These are phyloP conservation scores for Empis stercorea DNA, from an alignment of 2,888 invertebrate species.

Conservation along the genomic window DNA sequence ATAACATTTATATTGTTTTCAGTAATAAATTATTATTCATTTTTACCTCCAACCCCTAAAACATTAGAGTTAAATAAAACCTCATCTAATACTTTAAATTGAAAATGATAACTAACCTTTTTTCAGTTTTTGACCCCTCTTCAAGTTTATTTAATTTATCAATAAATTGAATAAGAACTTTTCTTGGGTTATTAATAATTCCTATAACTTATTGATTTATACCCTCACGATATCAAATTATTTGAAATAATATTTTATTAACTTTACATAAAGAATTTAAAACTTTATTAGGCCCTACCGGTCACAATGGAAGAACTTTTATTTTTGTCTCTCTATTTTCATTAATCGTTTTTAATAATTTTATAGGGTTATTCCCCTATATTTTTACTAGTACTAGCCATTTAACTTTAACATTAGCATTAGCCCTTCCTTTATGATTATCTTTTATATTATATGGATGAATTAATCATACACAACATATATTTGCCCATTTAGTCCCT, in stretches of 20 bases:
- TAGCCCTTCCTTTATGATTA: slow-evolving; percentile 51
- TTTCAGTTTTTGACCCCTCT: slow-evolving; percentile 53
- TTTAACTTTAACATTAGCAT: slow-evolving; percentile 42
- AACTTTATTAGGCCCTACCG: slow-evolving; percentile 38
- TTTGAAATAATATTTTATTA: slow-evolving; percentile 39
- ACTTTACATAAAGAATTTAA: slow-evolving; percentile 46
- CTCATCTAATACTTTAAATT: slow-evolving; percentile 28
- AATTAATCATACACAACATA: slow-evolving; percentile 46
- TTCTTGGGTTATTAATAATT: slow-evolving; percentile 38
- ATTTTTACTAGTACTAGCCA: slow-evolving; percentile 58
- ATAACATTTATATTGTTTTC: slow-evolving; percentile 39
- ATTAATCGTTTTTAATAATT: slow-evolving; percentile 52
- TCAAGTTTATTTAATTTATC: slow-evolving; percentile 40
- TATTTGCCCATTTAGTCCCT: slow-evolving; percentile 56
- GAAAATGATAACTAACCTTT: slow-evolving; percentile 57
- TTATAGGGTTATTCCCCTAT: slow-evolving; percentile 55
- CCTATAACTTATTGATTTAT: slow-evolving; percentile 43
- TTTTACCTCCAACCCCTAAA: slow-evolving; percentile 25
- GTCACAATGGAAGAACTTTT: slow-evolving; percentile 39
- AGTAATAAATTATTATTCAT: slow-evolving; percentile 41
- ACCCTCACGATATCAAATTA: slow-evolving; percentile 39
- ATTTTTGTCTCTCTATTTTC: slow-evolving; percentile 46
- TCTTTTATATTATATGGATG: slow-evolving; percentile 52
- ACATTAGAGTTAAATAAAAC: slow-evolving; percentile 23
- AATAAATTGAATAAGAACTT: slow-evolving; percentile 47